Evolutionary conservation across 1,140 invertebrate species (phyloP), one percentile per base, ranked within the genome.

Genomic region (Berghia stephanieae): DNA sequence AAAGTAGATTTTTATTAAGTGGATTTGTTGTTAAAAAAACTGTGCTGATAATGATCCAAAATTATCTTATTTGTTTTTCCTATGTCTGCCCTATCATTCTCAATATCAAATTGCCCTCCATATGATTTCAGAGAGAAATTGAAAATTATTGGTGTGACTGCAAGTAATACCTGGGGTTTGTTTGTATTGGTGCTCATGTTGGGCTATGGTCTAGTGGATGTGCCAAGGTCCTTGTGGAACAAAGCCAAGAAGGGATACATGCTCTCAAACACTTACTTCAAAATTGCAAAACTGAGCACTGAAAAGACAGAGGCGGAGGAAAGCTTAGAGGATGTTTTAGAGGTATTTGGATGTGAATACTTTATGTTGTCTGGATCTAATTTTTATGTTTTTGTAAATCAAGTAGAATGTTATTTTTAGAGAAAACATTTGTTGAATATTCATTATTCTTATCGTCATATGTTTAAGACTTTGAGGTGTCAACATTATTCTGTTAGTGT

Each of bases 111-210:
- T n/a, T n/a, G n/a, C n/a, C n/a, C n/a, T 67, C 24, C 27, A 67
- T 43, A 36, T 24, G 49, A n/a, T 77, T 69, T 38, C 87, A 95
- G 93, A 82, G 93, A 94, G 78, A 96, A 98, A 89, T 91, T 99
- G 18, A 99, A 98, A 91, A 94, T 96, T 0, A 97, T 99, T 80
- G 96, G 97, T 60, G 96, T 98, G n/a, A 97, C 97, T 21, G 97
- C 98, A 13, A 98, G 96, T 84, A 99, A 99, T 85, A 99, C 98
- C 0, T 99, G 98, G 98, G 98, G 98, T 75, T 90, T 99, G 43
- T 98, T 99, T 88, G 91, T 99, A 34, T 90, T 99, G 24, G 95
- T 99, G 42, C 90, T 99, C 31, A 90, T 99, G 67, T 91, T 99
- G 24, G 98, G 98, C 27, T 99, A 99, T 91, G 97, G 98, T 3